Evolutionary conservation across 2,113 vertebrate genomes (phyloP).

Genomic region (Aegithalos caudatus): DNA sequence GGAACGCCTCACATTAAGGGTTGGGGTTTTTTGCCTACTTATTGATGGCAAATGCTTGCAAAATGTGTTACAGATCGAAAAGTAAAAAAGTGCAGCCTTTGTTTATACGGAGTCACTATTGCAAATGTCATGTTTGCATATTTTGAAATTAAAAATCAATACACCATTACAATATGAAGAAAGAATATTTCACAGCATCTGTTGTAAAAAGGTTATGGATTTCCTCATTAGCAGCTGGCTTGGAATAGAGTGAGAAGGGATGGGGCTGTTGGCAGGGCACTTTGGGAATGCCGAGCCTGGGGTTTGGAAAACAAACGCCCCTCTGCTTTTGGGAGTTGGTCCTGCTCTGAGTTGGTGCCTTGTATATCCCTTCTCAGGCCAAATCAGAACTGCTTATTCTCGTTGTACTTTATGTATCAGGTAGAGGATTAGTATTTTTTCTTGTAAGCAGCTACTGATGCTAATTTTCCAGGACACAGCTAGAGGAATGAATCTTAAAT

Average conservation of each 20-base stretch:
- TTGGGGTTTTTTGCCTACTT: neutral
- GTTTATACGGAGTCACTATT: neutral
- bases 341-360: accelerated
- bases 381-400: neutral
- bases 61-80: neutral
- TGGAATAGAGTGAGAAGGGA: neutral
- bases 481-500: neutral
- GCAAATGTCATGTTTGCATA: slow-evolving; percentile 70
- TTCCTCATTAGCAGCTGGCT: slow-evolving; percentile 32
- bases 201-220: slow-evolving; percentile 53
- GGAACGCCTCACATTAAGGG: neutral
- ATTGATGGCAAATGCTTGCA: neutral
- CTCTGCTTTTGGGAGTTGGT: neutral
- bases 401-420: neutral
- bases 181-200: slow-evolving; percentile 1
- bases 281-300: accelerated
- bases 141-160: slow-evolving; percentile 65
- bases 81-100: neutral
- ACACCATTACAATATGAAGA: neutral
- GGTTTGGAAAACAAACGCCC: accelerated
- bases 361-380: neutral
- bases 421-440: neutral
- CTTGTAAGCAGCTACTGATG: neutral
- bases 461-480: neutral
- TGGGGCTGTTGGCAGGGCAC: neutral